These are phyloP conservation scores for Eupithecia subfuscata DNA, from an alignment of 2,888 invertebrate genomes.

Conservation along the genomic window DNA sequence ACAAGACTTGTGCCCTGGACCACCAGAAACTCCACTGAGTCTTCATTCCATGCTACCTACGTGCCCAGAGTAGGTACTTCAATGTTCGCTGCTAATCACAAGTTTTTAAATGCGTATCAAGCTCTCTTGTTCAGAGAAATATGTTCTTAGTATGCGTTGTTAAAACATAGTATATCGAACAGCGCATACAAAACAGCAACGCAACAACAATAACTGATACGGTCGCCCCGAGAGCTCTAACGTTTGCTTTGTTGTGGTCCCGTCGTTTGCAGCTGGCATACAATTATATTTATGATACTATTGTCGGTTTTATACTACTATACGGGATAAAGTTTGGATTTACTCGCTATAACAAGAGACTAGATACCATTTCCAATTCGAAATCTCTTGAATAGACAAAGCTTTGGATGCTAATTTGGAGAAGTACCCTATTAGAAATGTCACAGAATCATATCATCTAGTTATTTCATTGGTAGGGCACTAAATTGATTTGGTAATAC, in stretches of 20 bases:
- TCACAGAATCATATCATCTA: too few relatives aligned
- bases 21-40: too few relatives aligned
- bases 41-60: not conserved
- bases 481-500: too few relatives aligned
- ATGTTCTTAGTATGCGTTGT: not conserved
- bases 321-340: not conserved
- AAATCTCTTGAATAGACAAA: not conserved
- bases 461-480: too few relatives aligned
- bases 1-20: too few relatives aligned
- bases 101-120: not conserved
- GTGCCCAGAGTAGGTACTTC: not conserved
- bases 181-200: slow-evolving; percentile 5
- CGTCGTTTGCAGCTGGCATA: slow-evolving; percentile 1
- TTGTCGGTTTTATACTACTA: not conserved
- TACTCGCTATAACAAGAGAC: not conserved
- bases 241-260: slow-evolving; percentile 1
- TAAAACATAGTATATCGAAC: not conserved
- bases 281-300: slow-evolving; percentile 2
- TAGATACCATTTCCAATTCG: not conserved
- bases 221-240: slow-evolving; percentile 3
- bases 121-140: not conserved
- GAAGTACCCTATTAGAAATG: too few relatives aligned
- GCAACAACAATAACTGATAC: slow-evolving; percentile 10
- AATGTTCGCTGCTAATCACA: not conserved
- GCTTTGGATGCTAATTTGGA: too few relatives aligned